Evolutionary conservation across 2,888 invertebrate species (phyloP), one percentile per base, ranked within the genome.

Genomic region (Atrina japonica): DNA sequence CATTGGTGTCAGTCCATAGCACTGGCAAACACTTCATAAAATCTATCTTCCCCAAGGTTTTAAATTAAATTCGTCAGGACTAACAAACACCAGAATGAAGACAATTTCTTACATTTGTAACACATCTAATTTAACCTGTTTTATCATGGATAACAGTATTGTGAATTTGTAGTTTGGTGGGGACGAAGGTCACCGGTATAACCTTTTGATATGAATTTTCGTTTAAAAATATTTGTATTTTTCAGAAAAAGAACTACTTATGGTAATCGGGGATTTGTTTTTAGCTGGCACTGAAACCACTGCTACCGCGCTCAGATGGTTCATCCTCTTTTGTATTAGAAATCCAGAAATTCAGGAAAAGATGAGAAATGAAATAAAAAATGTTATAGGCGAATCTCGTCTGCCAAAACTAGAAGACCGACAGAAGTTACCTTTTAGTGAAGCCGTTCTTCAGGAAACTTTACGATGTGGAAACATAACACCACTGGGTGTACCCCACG

Each of bases 291-390:
- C 82, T 86, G 95, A 95, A 84, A 95, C 95, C 0, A 95, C 95
- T 0, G 94, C 95, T 16, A 95, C 96, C 16, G 96, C 95, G 0
- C 94, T 96, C 74, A 95, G 95, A 86, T 97, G 96, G 92, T 94
- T 95, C 70, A 92, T 97, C 3, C 95, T 95, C 75, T 92, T 96
- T 84, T 93, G 97, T 86, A 96, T 95, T 9, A 93, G 94, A 55
- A 93, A 96, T 86, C 95, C 94, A 43, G 93, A 95, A 14, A 93
- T 81, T 1, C 76, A 78, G 40, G 63, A 71, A 6, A 77, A 69
- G 27, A 73, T 78, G 52, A 76, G 73, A 47, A 49, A 56, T 40
- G 81, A 84, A 40, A 75, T 85, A 18, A 66, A 77, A 23, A 75
- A 80, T 5, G 87, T 91, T 52, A 88, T 92, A 59, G 90, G 90